Conservation (phyloP, 2,797 vertebrate genomes). For the Lepidocolaptes lacrymiger region DNA sequence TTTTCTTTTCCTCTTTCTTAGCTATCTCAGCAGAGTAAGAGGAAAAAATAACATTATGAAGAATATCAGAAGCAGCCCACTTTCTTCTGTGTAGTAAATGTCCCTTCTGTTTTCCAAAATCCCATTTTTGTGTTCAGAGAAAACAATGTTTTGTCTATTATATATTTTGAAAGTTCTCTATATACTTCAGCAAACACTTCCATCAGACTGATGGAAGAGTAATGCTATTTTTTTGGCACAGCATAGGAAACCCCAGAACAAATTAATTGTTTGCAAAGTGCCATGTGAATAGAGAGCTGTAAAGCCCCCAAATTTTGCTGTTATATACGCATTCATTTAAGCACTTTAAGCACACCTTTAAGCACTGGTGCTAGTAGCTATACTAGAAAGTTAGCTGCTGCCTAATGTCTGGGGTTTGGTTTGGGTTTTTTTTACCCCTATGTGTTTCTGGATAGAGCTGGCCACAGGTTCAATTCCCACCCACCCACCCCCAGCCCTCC, state of each 20-base stretch:
- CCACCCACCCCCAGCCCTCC: too few species aligned
- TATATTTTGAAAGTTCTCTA: background rate
- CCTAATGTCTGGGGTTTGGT: background rate
- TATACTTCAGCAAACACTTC: background rate
- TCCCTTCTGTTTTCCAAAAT: background rate
- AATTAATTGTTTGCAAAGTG: background rate
- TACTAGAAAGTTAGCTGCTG: background rate
- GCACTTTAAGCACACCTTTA: background rate
- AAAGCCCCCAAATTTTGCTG: background rate
- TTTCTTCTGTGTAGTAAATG: background rate
- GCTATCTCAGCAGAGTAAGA: background rate
- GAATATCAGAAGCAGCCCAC: background rate
- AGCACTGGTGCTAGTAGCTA: background rate
- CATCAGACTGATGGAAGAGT: background rate
- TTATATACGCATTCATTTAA: background rate
- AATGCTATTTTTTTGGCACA: background rate
- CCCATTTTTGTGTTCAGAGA: background rate
- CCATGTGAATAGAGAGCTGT: background rate
- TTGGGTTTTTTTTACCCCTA: too few species aligned
- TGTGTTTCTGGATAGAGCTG: background rate
- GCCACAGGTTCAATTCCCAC: background rate
- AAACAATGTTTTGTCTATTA: background rate
- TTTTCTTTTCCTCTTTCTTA: background rate
- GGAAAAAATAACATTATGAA: background rate
- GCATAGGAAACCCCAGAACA: background rate